phyloP scores from a whole-genome alignment of 2,113 vertebrate species.

The Equus quagga region DNA sequence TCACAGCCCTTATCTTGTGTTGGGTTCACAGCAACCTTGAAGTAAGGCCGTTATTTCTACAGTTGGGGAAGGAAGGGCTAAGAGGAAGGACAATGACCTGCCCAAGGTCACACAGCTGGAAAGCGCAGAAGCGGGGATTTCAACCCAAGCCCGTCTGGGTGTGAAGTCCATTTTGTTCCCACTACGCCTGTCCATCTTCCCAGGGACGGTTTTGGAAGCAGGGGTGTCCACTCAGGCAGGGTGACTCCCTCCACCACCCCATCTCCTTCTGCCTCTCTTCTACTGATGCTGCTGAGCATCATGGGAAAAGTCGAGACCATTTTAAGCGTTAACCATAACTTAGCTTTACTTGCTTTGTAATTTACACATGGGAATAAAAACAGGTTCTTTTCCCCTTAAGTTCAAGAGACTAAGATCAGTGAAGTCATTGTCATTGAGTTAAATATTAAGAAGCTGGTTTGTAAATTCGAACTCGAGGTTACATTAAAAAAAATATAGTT shows the following conservation, averaged over 20 bases:
- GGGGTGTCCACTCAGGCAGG: neutral
- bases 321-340: neutral
- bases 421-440: neutral
- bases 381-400: neutral
- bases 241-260: too few relatives aligned
- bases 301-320: neutral
- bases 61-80: neutral
- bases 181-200: neutral
- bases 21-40: neutral
- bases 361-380: neutral
- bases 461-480: neutral
- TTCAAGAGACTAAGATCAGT: neutral
- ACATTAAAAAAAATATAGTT: neutral
- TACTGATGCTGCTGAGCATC: neutral
- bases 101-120: neutral
- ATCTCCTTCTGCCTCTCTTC: neutral
- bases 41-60: neutral
- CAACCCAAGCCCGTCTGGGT: neutral
- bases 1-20: neutral
- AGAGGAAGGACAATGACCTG: neutral
- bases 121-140: neutral
- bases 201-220: neutral
- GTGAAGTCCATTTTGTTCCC: neutral
- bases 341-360: conserved; percentile 18
- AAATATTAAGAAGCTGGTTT: neutral